Percentiles rank a stretch among this genome's conserved stretches.
phyloP scores from a whole-genome alignment of 2,113 vertebrate genomes.

The Oreochromis tanganicae region DNA sequence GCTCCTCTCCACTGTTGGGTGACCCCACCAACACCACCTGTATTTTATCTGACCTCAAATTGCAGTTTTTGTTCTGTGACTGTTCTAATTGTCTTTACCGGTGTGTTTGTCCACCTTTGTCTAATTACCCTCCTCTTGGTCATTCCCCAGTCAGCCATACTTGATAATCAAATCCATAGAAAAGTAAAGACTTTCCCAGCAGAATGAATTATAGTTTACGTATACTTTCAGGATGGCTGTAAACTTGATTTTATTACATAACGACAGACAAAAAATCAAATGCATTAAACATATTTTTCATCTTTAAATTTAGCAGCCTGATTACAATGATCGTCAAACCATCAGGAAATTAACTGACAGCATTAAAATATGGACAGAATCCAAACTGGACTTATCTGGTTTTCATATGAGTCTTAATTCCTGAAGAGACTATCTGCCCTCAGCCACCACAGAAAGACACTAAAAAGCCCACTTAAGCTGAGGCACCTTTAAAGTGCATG shows the following conservation, averaged over 20 bases:
- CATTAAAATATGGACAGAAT: background rate
- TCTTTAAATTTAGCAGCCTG: background rate
- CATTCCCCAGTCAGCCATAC: background rate
- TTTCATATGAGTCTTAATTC: background rate
- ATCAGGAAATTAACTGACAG: background rate
- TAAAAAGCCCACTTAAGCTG: constrained; percentile 40
- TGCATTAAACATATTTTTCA: background rate
- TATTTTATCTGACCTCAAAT: background rate
- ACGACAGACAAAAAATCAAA: background rate
- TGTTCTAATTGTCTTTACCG: background rate
- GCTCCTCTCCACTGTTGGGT: background rate
- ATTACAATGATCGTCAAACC: background rate
- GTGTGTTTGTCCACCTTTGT: background rate
- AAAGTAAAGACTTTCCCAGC: background rate
- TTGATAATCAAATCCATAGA: background rate
- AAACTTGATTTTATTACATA: background rate
- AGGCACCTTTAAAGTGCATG: constrained; percentile 45
- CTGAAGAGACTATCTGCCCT: background rate
- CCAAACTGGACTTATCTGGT: background rate
- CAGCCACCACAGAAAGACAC: constrained; percentile 14
- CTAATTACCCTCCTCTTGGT: background rate
- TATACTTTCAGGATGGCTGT: background rate
- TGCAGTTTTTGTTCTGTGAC: background rate
- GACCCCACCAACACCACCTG: background rate
- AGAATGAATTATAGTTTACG: background rate